A percentile compares a stretch with the other conserved stretches of the same genome.
Evolutionary conservation across 2,113 vertebrate genomes (phyloP).

Genomic region (Canis aureus): DNA sequence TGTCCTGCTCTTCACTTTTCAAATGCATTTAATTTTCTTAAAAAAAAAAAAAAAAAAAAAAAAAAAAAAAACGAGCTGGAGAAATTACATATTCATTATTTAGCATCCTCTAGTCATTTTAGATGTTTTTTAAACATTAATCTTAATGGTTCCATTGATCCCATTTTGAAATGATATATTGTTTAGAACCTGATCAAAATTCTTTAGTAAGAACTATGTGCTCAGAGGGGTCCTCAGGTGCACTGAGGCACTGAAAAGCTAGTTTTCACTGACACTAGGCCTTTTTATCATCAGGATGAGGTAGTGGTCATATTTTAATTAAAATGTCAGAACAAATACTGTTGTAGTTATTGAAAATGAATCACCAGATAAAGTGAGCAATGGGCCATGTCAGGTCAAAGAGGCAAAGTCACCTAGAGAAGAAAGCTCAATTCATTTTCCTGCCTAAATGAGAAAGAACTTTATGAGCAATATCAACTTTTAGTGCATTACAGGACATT

Average conservation of each 20-base stretch:
- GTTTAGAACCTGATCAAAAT: constrained; percentile 86
- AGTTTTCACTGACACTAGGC: constrained; percentile 89
- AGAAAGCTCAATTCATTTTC: constrained; percentile 91
- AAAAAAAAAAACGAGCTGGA: constrained; percentile 2
- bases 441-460: constrained; percentile 89
- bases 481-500: constrained; percentile 84
- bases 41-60: constrained; percentile 41
- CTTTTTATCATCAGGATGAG: constrained; percentile 94
- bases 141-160: constrained; percentile 87
- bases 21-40: constrained; percentile 56
- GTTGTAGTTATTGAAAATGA: constrained; percentile 94
- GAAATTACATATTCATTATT: constrained; percentile 64
- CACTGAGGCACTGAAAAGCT: constrained; percentile 89
- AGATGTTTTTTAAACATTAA: constrained; percentile 82
- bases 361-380: constrained; percentile 94
- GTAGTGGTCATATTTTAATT: constrained; percentile 96
- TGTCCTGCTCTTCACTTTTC: constrained; percentile 45
- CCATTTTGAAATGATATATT: constrained; percentile 87
- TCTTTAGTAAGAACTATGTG: constrained; percentile 86
- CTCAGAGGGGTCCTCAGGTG: constrained; percentile 88
- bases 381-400: constrained; percentile 94
- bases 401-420: constrained; percentile 93
- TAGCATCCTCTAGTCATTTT: constrained; percentile 75
- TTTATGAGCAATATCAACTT: constrained; percentile 87
- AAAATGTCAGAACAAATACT: constrained; percentile 97